Conservation (phyloP, 2,113 vertebrate genomes). For the Pseudorhombus dupliciocellatus region DNA sequence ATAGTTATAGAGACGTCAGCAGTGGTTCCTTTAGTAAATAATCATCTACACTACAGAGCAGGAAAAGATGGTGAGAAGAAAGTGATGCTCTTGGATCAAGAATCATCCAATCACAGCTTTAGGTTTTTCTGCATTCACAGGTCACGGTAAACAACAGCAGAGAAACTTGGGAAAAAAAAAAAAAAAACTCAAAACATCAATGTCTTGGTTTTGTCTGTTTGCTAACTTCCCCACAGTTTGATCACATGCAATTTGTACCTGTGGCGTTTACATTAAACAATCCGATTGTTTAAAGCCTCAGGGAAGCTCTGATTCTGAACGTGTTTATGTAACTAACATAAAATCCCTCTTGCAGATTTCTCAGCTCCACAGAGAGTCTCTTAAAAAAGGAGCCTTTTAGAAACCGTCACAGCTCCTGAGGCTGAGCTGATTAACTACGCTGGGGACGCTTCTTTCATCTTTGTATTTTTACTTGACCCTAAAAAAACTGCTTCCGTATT, state of each 20-base stretch:
- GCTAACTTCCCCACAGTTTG: too few species aligned
- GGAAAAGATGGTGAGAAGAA: too few species aligned
- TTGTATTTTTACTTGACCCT: not conserved
- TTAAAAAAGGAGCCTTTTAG: not conserved
- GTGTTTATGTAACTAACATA: not conserved
- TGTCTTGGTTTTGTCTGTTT: too few species aligned
- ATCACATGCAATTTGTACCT: not conserved
- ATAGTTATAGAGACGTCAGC: conserved; percentile 58
- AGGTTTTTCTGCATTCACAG: too few species aligned
- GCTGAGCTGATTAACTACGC: conserved; percentile 16
- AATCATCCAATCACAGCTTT: too few species aligned
- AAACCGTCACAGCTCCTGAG: not conserved
- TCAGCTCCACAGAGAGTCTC: too few species aligned
- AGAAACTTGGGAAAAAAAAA: too few species aligned
- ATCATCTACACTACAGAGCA: too few species aligned
- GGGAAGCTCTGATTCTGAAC: not conserved
- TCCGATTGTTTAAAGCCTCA: not conserved
- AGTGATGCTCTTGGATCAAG: too few species aligned
- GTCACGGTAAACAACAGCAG: too few species aligned
- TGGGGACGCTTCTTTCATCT: not conserved
- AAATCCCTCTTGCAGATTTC: not conserved
- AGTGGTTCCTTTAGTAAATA: conserved; percentile 59
- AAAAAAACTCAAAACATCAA: too few species aligned
- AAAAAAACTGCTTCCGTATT: not conserved
- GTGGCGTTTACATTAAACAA: not conserved